Percentiles rank a stretch among this genome's conserved stretches.
phyloP scores from a whole-genome alignment of 2,797 vertebrate genomes.

The Melanotaenia nigrans region DNA sequence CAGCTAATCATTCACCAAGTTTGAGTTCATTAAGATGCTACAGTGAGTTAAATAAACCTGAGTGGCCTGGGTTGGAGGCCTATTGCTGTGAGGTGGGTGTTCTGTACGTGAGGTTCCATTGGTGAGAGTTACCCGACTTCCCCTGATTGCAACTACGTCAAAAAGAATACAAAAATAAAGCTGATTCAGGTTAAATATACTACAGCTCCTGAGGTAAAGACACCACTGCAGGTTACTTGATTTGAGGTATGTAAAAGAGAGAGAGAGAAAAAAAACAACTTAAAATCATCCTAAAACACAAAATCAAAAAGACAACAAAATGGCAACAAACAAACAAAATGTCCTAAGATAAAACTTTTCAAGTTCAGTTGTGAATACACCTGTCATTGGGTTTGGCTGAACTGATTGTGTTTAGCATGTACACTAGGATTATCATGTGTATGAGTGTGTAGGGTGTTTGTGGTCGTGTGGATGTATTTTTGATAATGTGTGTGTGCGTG shows the following conservation, averaged over 20 bases:
- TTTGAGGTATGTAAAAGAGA: slow-evolving; percentile 83
- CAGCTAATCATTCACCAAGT: slow-evolving; percentile 58
- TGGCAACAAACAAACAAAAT: slow-evolving; percentile 80
- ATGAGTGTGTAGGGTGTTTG: slow-evolving; percentile 26
- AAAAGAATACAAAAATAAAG: slow-evolving; percentile 82
- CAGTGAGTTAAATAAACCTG: slow-evolving; percentile 49
- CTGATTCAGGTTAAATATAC: slow-evolving; percentile 80
- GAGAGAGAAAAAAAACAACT: slow-evolving; percentile 63
- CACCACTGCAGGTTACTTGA: slow-evolving; percentile 79
- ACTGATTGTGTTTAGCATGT: slow-evolving; percentile 84
- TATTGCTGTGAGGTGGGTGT: slow-evolving; percentile 49
- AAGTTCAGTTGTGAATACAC: slow-evolving; percentile 83
- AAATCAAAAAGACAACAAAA: slow-evolving; percentile 76
- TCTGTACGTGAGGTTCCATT: slow-evolving; percentile 55
- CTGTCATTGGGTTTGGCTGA: slow-evolving; percentile 84
- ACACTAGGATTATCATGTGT: slow-evolving; percentile 48
- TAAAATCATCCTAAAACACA: slow-evolving; percentile 76
- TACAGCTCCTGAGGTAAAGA: slow-evolving; percentile 85
- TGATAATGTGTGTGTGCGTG: slow-evolving; percentile 31
- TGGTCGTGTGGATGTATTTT: slow-evolving; percentile 25
- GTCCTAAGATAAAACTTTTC: slow-evolving; percentile 82
- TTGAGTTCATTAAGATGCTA: slow-evolving; percentile 49
- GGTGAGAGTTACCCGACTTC: slow-evolving; percentile 67
- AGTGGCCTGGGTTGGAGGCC: slow-evolving; percentile 48
- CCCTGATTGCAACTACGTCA: slow-evolving; percentile 76